These are phyloP conservation scores for Podarcis muralis DNA, from an alignment of 2,113 vertebrate species.

Conservation along the genomic window DNA sequence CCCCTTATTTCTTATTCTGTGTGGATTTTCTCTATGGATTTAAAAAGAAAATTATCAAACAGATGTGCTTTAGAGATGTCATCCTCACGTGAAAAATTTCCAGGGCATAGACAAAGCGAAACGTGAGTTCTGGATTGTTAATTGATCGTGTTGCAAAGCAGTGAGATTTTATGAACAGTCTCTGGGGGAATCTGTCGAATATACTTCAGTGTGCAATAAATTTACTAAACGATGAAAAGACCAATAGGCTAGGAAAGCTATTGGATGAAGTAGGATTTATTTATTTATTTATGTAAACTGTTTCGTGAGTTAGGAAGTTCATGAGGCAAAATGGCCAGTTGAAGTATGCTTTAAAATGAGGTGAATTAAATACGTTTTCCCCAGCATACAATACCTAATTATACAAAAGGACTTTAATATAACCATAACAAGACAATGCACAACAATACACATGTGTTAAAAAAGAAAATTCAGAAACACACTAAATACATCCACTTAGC, in stretches of 20 bases:
- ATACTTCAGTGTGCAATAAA: neutral
- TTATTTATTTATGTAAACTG: neutral
- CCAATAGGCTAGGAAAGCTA: neutral
- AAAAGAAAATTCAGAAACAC: too few species aligned
- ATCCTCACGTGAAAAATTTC: neutral
- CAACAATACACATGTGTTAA: too few species aligned
- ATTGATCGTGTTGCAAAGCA: constrained; percentile 11
- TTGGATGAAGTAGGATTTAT: constrained; percentile 3
- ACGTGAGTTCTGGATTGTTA: neutral
- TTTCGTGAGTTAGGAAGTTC: neutral
- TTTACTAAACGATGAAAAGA: neutral
- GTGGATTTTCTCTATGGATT: neutral
- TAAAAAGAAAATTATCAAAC: neutral
- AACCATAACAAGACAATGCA: too few species aligned
- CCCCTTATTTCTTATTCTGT: neutral
- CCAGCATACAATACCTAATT: too few species aligned
- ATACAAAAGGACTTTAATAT: too few species aligned
- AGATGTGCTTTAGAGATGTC: constrained; percentile 3
- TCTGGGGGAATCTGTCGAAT: neutral
- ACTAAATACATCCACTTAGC: too few species aligned
- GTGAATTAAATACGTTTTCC: neutral
- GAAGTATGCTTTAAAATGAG: neutral
- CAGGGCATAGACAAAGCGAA: neutral
- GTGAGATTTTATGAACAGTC: neutral
- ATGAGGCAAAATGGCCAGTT: neutral